phyloP scores from a whole-genome alignment of 2,888 invertebrate genomes.

The Caenorhabditis macrosperma region DNA sequence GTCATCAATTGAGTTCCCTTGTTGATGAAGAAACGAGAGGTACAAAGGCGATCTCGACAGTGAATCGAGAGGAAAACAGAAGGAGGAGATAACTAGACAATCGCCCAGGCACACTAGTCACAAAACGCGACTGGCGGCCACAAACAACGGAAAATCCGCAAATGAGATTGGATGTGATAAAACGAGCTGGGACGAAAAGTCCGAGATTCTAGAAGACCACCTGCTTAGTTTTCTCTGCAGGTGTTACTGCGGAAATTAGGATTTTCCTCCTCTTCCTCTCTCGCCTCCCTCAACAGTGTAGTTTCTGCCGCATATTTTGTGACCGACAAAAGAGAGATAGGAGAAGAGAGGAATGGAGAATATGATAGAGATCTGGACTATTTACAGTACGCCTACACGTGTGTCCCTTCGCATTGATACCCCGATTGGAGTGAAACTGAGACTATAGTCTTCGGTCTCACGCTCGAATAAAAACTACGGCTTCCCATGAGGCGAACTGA shows the following conservation, averaged over 20 bases:
- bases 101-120: background rate
- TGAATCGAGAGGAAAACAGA: background rate
- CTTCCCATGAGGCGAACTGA: background rate
- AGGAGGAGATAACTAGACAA: background rate
- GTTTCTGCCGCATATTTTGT: constrained; percentile 45
- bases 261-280: background rate
- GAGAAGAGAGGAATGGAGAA: background rate
- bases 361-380: background rate
- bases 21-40: constrained; percentile 7
- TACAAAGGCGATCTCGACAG: background rate
- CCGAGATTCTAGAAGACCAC: background rate
- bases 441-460: too few relatives aligned
- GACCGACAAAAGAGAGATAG: constrained; percentile 7
- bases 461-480: too few relatives aligned
- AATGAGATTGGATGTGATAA: background rate
- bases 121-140: background rate
- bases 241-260: background rate
- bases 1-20: constrained; percentile 20
- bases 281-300: constrained; percentile 4
- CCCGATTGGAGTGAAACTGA: too few relatives aligned
- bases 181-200: background rate
- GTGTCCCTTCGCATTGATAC: too few relatives aligned
- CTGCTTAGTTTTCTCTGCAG: background rate
- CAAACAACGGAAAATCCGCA: background rate
- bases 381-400: too few relatives aligned